These are phyloP conservation scores for Drosophila subpulchrella DNA, from an alignment of 1,140 invertebrate genomes.

Conservation along the genomic window DNA sequence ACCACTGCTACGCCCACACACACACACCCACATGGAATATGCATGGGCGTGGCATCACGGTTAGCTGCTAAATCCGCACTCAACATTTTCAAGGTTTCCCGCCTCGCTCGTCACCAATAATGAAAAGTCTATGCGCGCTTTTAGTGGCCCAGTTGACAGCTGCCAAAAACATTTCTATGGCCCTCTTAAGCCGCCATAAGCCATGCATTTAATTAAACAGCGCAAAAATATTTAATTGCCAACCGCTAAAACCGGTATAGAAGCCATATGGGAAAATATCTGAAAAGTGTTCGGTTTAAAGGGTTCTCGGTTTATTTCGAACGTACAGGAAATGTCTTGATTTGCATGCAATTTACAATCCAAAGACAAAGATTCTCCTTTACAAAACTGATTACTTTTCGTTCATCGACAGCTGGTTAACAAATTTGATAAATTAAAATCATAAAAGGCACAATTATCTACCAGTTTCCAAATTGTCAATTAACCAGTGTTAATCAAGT, in stretches of 20 bases:
- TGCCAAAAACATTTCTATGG: conserved; percentile 56
- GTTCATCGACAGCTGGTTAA: not conserved
- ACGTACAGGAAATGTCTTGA: too few relatives aligned
- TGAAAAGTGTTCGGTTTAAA: not conserved
- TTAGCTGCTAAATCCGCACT: conserved; percentile 24
- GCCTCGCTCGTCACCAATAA: conserved; percentile 36
- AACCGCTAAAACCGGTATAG: not conserved
- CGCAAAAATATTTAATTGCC: conserved; percentile 34
- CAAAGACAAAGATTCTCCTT: too few relatives aligned
- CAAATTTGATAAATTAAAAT: not conserved
- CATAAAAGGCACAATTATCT: conserved; percentile 3
- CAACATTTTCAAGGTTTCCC: conserved; percentile 58
- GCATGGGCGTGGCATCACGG: conserved; percentile 22
- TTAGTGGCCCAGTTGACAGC: conserved; percentile 56
- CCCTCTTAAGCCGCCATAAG: conserved; percentile 35
- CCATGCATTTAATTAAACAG: conserved; percentile 54
- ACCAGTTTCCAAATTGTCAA: conserved; percentile 50
- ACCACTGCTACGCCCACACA: not conserved
- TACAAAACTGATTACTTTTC: too few relatives aligned
- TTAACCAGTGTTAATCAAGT: conserved; percentile 55
- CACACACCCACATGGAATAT: conserved; percentile 46
- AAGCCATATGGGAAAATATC: conserved; percentile 15
- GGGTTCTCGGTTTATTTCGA: not conserved
- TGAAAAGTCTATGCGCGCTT: conserved; percentile 51
- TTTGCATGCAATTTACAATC: too few relatives aligned